A percentile compares a stretch with the other conserved stretches of the same genome.
Conservation (phyloP, 1,140 invertebrate species). For the Patella vulgata region DNA sequence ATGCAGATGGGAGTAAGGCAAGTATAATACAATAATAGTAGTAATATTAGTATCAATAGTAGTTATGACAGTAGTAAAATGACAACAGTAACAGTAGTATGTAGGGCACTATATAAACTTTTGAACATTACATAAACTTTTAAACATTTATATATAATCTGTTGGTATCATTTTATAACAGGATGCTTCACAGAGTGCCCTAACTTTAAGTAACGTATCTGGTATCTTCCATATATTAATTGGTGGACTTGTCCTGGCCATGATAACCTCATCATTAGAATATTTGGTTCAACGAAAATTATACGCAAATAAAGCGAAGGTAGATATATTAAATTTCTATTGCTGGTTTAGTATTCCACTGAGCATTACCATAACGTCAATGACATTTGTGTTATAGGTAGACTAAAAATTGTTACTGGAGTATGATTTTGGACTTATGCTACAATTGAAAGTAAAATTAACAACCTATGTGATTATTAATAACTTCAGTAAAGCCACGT, state of each 20-base stretch:
- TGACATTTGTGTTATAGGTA: no score
- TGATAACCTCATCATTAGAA: slow-evolving; percentile 90
- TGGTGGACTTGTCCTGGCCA: slow-evolving; percentile 86
- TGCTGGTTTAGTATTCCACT: no score
- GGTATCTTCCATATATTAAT: slow-evolving; percentile 99
- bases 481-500: no score
- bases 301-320: slow-evolving; percentile 19
- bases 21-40: neutral
- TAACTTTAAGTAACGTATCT: slow-evolving; percentile 92
- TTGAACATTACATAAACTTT: no score
- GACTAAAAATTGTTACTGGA: no score
- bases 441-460: no score
- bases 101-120: no score
- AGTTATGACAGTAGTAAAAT: neutral
- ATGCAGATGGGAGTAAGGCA: slow-evolving; percentile 44
- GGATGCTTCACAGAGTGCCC: slow-evolving; percentile 48
- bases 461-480: no score
- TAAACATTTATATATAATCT: no score
- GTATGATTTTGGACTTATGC: no score
- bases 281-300: slow-evolving; percentile 69
- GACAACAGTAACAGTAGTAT: neutral
- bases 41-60: neutral
- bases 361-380: no score
- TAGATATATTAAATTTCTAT: no score
- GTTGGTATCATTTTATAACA: slow-evolving; percentile 11